phyloP scores from a whole-genome alignment of 2,113 vertebrate genomes.

The Pholis gunnellus region DNA sequence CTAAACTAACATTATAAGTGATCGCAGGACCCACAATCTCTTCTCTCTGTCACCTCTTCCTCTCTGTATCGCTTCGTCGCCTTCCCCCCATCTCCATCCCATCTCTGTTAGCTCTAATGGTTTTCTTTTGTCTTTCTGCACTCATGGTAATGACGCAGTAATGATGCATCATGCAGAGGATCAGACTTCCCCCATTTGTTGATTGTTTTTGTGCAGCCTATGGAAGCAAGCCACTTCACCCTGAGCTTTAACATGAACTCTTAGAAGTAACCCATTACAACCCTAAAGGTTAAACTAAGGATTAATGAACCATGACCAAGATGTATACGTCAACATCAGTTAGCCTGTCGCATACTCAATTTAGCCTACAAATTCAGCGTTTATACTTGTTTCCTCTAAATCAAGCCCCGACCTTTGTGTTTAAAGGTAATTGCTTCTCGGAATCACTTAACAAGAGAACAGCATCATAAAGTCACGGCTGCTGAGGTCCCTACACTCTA shows the following conservation, averaged over 20 bases:
- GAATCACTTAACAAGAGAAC: background rate
- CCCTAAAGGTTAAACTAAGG: constrained; percentile 1
- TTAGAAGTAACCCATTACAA: constrained; percentile 16
- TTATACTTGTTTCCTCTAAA: background rate
- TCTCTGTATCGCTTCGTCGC: background rate
- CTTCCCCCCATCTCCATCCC: constrained; percentile 22
- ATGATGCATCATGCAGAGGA: constrained; percentile 55
- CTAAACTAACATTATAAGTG: constrained; percentile 7
- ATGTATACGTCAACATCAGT: constrained; percentile 21
- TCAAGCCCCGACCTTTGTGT: background rate
- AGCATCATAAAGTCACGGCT: background rate
- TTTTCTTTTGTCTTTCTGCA: constrained; percentile 27
- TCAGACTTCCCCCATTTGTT: constrained; percentile 15
- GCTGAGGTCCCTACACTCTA: background rate
- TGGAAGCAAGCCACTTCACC: background rate
- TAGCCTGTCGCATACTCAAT: background rate
- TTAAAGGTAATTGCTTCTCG: constrained; percentile 1
- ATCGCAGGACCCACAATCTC: background rate
- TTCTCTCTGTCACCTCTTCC: background rate
- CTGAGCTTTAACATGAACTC: background rate
- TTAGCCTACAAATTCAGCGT: constrained; percentile 8
- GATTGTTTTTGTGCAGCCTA: constrained; percentile 41
- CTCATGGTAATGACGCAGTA: constrained; percentile 59
- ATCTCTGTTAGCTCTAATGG: constrained; percentile 40
- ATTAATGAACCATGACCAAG: constrained; percentile 25